Base-by-base conservation (phyloP, 2,888 invertebrate species). In the Eustalomyia histrio region DNA sequence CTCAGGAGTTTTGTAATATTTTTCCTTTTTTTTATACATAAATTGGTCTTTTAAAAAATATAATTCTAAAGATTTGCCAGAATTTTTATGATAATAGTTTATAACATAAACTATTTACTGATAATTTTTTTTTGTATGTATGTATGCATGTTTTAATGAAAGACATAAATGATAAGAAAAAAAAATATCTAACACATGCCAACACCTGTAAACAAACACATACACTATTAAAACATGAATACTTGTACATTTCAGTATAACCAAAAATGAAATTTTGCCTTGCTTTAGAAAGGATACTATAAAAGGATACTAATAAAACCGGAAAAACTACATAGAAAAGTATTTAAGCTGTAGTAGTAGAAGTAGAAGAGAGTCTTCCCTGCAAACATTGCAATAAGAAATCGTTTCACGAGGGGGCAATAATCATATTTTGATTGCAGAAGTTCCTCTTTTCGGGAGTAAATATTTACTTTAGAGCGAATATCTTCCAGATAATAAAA, bases 1-100 rank as follows among this genome's bases (percentile, higher is more conserved):
- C 47, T 76, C 18, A 50, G 43, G 24, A 43, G 16, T 39, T 64
- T 29, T 57, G 63, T 24, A 71, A 6, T 52, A 69, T 69, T 18
- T 64, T 7, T 29, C 29, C 29, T 29, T 6, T 7, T 29, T 29
- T 29, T 6, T 50, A 60, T 33, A 52, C 17, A 39, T 60, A 63
- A 61, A 47, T 67, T 67, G 68, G 55, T 47, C 6, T 50, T 55
- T n/a, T 14, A 69, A 35, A 76, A 63, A 67, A 10, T 17, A 12
- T 50, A 47, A 64, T 64, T 58, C 58, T n/a, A 55, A 76, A 57
- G 50, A 64, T 63, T 71, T 69, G 52, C 53, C 65, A 72, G 33
- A 78, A 72, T 47, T 65, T 78, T 78, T 61, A 67, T 65, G 78
- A 67, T 72, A 78, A 78, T 72, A 72, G 78, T 72, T 78, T 78